These are phyloP conservation scores for Carduelis carduelis DNA, from an alignment of 2,797 vertebrate genomes.

Conservation along the genomic window DNA sequence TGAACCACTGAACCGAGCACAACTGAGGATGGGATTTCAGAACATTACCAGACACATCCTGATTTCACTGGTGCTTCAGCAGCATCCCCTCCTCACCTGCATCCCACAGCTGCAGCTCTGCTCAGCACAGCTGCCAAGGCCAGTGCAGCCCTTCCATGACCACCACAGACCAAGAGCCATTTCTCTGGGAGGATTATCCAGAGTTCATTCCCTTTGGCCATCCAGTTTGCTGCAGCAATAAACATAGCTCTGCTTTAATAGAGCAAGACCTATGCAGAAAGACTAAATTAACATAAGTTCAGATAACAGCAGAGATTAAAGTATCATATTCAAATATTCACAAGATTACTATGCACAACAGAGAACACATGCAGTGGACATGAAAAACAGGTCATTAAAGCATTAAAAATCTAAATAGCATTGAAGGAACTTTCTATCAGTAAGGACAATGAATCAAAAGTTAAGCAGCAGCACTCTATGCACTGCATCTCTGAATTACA, in stretches of 20 bases:
- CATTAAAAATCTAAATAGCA: neutral
- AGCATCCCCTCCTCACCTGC: neutral
- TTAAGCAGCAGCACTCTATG: neutral
- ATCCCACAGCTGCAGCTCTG: neutral
- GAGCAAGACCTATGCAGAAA: neutral
- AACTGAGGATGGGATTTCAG: neutral
- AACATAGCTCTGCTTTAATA: neutral
- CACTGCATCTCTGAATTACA: neutral
- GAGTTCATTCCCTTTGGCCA: neutral
- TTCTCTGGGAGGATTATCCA: neutral
- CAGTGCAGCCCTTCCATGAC: neutral
- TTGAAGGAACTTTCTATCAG: neutral
- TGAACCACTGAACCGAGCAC: neutral
- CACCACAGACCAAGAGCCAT: neutral
- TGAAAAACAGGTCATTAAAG: neutral
- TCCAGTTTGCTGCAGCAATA: neutral
- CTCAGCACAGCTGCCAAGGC: neutral
- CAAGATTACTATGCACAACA: neutral
- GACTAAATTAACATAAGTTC: neutral
- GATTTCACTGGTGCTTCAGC: neutral
- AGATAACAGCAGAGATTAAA: neutral
- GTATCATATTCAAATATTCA: neutral
- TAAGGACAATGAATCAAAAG: neutral
- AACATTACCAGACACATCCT: neutral
- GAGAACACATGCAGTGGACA: accelerated